Base-by-base conservation (phyloP, 2,797 vertebrate genomes). In the Syndactyla subalaris region DNA sequence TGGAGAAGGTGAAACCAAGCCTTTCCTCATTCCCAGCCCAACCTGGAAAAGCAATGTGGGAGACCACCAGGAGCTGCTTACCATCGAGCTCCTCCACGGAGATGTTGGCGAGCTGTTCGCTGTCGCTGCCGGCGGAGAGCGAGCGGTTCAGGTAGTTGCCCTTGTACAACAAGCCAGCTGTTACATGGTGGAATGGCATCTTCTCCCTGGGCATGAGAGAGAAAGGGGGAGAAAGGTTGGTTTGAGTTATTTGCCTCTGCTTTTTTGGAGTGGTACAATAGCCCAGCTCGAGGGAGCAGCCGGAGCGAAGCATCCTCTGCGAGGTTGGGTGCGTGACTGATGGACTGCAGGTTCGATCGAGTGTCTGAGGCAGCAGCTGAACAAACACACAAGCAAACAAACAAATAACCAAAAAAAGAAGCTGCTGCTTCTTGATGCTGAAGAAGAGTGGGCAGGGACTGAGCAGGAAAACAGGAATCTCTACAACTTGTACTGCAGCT, bases 171-270 rank as follows among this genome's bases (percentile, higher is more conserved):
- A 99, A 98, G 96, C 99, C 99, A 58, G 99, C 99, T 55, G 99
- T 99, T 96, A 99, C 99, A 97, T 99, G 99, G 96, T 99, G 99
- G 98, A 99, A 99, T 97, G 99, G 99, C 99, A 99, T 99, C 98
- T 99, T 99, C 98, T 98, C 98, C 99, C 99, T 99, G 96, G 18
- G 54, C 55, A 55, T 36, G 16, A 10, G 32, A n/a, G 39, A n/a
- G 39, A 63, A 9, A 14, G 26, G 43, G 58, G 55, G 26, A 95
- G 61, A 85, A 68, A 77, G 12, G 30, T 18, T 68, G 9, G 11
- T 22, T 41, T 73, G 38, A 4, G 12, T 55, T 15, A 18, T 32
- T 13, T 36, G 38, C 10, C 55, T 63, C 20, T 23, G 48, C 29
- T 32, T 49, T 39, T 1, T 12, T 6, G 16, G 27, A 9, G 10